phyloP scores from a whole-genome alignment of 2,888 invertebrate genomes.

The Drosophila pseudotalamancana region DNA sequence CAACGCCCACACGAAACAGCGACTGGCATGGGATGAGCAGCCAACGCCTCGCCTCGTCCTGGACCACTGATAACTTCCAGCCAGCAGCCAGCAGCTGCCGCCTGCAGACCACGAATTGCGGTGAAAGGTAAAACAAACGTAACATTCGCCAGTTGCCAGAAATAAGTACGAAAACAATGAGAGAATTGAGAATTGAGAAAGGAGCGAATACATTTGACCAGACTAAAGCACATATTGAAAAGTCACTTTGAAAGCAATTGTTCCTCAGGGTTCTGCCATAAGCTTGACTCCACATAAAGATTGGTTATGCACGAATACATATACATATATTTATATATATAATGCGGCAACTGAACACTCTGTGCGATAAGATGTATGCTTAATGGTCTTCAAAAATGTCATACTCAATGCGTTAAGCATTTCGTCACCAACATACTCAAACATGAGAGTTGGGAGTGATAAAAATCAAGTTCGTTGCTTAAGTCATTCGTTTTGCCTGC shows the following conservation, averaged over 20 bases:
- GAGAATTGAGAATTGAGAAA: neutral
- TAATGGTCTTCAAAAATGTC: constrained; percentile 9
- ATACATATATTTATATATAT: neutral
- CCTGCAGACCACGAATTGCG: constrained; percentile 2
- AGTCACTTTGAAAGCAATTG: neutral
- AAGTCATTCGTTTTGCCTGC: constrained; percentile 42
- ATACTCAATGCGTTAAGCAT: constrained; percentile 15
- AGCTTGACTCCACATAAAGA: neutral
- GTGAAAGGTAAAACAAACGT: constrained; percentile 50
- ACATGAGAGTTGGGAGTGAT: constrained; percentile 2
- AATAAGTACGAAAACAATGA: constrained; percentile 6
- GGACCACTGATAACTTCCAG: constrained; percentile 35
- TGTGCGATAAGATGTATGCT: neutral
- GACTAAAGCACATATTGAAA: neutral
- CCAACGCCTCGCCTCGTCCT: constrained; percentile 1
- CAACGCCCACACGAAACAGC: constrained; percentile 65
- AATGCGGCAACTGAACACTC: neutral
- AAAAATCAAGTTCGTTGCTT: constrained; percentile 54
- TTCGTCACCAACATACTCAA: constrained; percentile 11
- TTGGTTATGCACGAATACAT: too few relatives aligned
- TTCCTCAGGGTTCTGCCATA: too few relatives aligned
- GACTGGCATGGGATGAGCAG: constrained; percentile 21
- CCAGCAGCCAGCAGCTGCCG: constrained; percentile 20
- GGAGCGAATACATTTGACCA: neutral
- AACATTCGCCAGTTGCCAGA: constrained; percentile 25